Evolutionary conservation across 2,797 vertebrate species (phyloP).

Genomic region (Phaenicophaeus curvirostris): DNA sequence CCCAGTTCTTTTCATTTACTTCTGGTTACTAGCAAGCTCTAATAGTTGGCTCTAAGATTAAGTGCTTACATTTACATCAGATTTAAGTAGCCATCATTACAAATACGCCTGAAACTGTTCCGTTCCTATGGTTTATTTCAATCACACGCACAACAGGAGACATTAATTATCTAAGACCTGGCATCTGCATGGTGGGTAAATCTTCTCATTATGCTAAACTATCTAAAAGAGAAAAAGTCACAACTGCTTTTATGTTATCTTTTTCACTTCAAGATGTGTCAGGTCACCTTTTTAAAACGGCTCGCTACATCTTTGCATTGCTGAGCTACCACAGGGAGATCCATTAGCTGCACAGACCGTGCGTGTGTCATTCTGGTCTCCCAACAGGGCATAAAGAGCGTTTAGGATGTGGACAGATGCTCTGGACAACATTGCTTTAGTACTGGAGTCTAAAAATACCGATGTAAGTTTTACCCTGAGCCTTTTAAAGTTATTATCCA

Average conservation of each 20-base stretch:
- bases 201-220: neutral
- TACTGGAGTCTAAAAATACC: neutral
- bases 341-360: neutral
- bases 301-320: neutral
- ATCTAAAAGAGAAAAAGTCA: neutral
- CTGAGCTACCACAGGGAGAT: neutral
- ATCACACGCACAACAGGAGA: neutral
- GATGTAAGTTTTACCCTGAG: neutral
- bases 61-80: conserved; percentile 6
- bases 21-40: neutral
- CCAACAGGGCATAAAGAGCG: neutral
- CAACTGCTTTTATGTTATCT: neutral
- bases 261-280: neutral
- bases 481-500: neutral
- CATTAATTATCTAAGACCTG: neutral
- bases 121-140: neutral
- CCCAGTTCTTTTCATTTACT: neutral
- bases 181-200: neutral
- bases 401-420: neutral
- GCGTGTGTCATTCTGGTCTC: neutral
- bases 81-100: conserved; percentile 2
- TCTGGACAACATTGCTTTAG: neutral
- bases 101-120: neutral
- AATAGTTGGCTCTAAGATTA: neutral
- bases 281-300: neutral